Conservation (phyloP, 2,888 invertebrate species). For the Luperina nickerlii region DNA sequence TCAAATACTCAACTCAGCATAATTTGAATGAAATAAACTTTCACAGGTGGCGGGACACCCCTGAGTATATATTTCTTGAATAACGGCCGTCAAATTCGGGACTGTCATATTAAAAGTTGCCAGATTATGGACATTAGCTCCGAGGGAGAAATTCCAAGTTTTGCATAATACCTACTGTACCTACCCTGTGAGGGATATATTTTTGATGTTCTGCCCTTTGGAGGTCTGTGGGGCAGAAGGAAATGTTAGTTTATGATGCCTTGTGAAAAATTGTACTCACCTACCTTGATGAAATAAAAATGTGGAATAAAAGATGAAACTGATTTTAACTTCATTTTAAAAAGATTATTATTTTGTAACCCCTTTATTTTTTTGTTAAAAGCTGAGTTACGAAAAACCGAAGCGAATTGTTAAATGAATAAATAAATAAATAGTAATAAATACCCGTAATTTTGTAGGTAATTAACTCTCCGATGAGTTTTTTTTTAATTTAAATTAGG, state of each 20-base stretch:
- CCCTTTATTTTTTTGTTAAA: neutral
- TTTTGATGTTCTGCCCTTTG: slow-evolving; percentile 58
- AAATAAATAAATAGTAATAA: no score
- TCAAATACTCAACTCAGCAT: slow-evolving; percentile 54
- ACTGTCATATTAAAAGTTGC: slow-evolving; percentile 89
- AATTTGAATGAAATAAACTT: slow-evolving; percentile 80
- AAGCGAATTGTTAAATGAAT: no score
- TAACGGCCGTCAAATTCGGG: slow-evolving; percentile 87
- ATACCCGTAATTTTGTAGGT: neutral
- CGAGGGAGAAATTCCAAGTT: slow-evolving; percentile 84
- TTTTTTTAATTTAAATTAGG: no score
- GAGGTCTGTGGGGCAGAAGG: slow-evolving; percentile 60
- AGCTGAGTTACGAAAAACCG: neutral
- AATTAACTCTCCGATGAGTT: no score
- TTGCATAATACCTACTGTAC: slow-evolving; percentile 76
- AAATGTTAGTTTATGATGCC: slow-evolving; percentile 16
- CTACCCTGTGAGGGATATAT: slow-evolving; percentile 69
- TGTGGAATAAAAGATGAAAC: neutral
- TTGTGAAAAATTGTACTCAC: neutral
- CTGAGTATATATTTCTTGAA: slow-evolving; percentile 86
- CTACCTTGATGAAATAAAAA: neutral
- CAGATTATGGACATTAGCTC: slow-evolving; percentile 88
- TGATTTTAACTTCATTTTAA: neutral
- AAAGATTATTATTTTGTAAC: no score
- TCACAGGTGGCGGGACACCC: slow-evolving; percentile 80